phyloP scores from a whole-genome alignment of 2,113 vertebrate species.

The Microcebus lehilahytsara region DNA sequence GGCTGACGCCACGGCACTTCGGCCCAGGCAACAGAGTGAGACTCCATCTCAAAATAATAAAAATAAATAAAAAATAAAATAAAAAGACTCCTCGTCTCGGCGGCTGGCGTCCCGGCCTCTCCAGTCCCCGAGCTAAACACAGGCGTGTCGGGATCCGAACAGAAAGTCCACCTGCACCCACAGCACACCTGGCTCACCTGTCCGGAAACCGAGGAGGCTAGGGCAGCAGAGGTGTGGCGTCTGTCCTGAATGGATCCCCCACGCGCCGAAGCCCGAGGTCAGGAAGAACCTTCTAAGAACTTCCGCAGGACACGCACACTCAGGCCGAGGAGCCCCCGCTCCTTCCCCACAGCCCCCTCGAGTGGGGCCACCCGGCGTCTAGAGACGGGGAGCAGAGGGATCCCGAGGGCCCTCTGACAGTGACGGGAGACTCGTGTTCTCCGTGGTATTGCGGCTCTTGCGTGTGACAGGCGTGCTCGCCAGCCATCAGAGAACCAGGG shows the following conservation, averaged over 20 bases:
- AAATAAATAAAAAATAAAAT: no score
- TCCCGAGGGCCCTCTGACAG: not conserved
- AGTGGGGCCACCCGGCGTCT: rapidly evolving
- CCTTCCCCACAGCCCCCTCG: rapidly evolving
- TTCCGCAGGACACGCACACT: not conserved
- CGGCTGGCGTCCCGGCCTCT: not conserved
- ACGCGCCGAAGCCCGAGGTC: not conserved
- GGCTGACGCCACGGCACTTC: no score
- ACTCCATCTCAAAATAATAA: no score
- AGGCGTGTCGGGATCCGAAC: not conserved
- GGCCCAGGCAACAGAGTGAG: no score
- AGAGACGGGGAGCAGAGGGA: not conserved
- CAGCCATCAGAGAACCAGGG: rapidly evolving
- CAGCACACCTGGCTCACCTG: not conserved
- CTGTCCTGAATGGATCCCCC: not conserved
- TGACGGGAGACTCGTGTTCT: not conserved
- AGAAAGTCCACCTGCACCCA: rapidly evolving
- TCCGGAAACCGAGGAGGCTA: not conserved
- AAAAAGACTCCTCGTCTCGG: no score
- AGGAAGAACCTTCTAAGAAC: not conserved
- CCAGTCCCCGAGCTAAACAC: not conserved
- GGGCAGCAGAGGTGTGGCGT: no score
- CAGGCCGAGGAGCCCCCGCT: not conserved
- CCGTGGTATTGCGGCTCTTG: rapidly evolving
- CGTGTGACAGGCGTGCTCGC: not conserved